Evolutionary conservation across 2,797 vertebrate species (phyloP), one percentile per base, ranked within the genome.

Genomic region (Anolis apletophallus): DNA sequence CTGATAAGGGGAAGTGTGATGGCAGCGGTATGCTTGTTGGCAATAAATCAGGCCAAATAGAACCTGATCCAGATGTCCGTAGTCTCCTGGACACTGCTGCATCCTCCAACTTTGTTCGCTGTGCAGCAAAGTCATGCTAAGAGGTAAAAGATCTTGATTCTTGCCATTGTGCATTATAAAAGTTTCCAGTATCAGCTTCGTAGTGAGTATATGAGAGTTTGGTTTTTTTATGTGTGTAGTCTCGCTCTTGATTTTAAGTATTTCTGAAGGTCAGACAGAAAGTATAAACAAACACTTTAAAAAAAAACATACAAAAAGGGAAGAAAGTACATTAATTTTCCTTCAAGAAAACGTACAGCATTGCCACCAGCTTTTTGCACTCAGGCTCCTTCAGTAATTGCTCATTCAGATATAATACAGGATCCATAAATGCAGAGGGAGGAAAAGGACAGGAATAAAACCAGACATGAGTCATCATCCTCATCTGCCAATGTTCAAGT

Each of bases 391-490:
- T 75, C 73, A 91, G 78, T 92, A 93, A 93, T 84, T 89, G 80
- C 67, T 92, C 90, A 87, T 55, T 80, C 69, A 90, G 88, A 91
- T 84, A 88, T 90, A 87, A 88, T 0, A 0, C 46, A 88, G 92
- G 84, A 91, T 85, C 88, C 85, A 52, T 5, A 82, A 91, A 93
- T 85, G 67, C 85, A 86, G 59, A 88, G 21, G 68, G 78, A 88
- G 52, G 92, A 87, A 67, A 32, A 89, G 89, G 29, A 55, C 21
- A 72, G 86, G 88, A 85, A 91, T 75, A 85, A 93, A 94, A 91
- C 55, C 86, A 95, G 90, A 89, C 79, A 76, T 93, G 92, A 95
- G 89, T 94, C 93, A 94, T 91, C 80, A 93, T 86, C 26, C 40
- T 83, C 89, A 88, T 87, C 85, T 91, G 87, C 91, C 89, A 90